Percentiles rank a stretch among this genome's conserved stretches.
Evolutionary conservation across 2,113 vertebrate species (phyloP).

Genomic region (Tragelaphus scriptus): DNA sequence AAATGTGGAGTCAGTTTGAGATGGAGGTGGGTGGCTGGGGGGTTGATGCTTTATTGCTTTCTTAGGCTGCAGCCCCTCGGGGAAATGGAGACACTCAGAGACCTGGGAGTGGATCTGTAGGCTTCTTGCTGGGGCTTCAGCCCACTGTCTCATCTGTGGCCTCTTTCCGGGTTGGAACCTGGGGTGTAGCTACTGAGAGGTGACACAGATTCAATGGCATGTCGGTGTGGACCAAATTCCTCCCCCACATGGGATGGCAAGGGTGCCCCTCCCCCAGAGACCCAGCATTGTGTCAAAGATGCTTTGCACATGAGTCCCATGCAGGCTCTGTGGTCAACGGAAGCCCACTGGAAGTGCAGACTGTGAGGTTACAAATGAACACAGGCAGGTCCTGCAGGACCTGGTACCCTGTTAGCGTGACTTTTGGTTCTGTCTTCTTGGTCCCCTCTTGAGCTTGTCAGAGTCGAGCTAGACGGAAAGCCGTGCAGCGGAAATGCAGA

Average conservation of each 20-base stretch:
- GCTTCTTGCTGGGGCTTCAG: too few species aligned
- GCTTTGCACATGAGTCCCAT: not conserved
- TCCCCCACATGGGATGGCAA: not conserved
- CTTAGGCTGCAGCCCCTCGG: not conserved
- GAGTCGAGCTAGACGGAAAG: not conserved
- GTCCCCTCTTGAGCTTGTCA: not conserved
- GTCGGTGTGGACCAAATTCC: not conserved
- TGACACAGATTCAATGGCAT: not conserved
- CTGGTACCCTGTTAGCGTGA: not conserved
- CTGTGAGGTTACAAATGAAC: not conserved
- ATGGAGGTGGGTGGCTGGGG: not conserved
- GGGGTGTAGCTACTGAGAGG: not conserved
- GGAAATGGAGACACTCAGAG: not conserved
- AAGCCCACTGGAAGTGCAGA: not conserved
- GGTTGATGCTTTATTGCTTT: not conserved
- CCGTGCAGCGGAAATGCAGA: conserved; percentile 38
- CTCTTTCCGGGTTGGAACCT: not conserved
- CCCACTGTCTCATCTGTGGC: not conserved
- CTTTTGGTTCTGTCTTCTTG: not conserved
- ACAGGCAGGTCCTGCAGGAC: not conserved
- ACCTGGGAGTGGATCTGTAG: not conserved
- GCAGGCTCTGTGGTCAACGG: not conserved
- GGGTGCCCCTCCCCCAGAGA: too few species aligned
- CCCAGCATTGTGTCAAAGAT: not conserved
- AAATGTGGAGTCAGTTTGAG: not conserved